Percentiles rank a stretch among this genome's conserved stretches.
phyloP scores from a whole-genome alignment of 2,797 vertebrate species.

The Gephyroberyx darwinii region DNA sequence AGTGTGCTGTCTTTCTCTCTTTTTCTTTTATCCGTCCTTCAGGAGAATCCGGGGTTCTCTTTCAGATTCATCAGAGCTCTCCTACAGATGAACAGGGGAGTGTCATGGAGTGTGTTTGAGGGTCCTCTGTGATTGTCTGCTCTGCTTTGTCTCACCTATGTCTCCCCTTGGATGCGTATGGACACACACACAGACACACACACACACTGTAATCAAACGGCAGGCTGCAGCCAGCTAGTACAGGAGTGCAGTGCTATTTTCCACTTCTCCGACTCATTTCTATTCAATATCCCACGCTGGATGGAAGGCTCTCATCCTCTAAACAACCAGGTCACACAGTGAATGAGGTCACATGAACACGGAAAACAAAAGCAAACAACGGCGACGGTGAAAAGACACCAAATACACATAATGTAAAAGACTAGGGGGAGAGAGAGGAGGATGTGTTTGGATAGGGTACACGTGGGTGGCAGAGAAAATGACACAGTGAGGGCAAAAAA shows the following conservation, averaged over 20 bases:
- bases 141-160: constrained; percentile 57
- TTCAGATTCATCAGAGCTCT: constrained; percentile 61
- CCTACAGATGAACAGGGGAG: constrained; percentile 56
- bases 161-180: not conserved
- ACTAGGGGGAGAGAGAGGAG: not conserved
- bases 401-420: not conserved
- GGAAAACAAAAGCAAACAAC: constrained; percentile 30
- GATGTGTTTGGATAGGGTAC: constrained; percentile 11
- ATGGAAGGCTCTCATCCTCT: constrained; percentile 49
- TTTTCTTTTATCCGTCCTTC: constrained; percentile 48
- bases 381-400: not conserved
- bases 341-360: constrained; percentile 48
- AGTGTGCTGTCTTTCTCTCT: constrained; percentile 8
- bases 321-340: constrained; percentile 37
- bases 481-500: not conserved
- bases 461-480: constrained; percentile 17
- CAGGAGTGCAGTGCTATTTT: constrained; percentile 53
- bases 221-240: constrained; percentile 30
- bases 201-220: constrained; percentile 65
- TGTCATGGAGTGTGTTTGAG: constrained; percentile 55
- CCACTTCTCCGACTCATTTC: constrained; percentile 50
- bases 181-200: not conserved
- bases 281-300: constrained; percentile 27
- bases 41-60: constrained; percentile 46
- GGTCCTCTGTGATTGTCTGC: constrained; percentile 59